A percentile compares a stretch with the other conserved stretches of the same genome.
Evolutionary conservation across 1,140 invertebrate genomes (phyloP).

Genomic region (Cherax destructor): DNA sequence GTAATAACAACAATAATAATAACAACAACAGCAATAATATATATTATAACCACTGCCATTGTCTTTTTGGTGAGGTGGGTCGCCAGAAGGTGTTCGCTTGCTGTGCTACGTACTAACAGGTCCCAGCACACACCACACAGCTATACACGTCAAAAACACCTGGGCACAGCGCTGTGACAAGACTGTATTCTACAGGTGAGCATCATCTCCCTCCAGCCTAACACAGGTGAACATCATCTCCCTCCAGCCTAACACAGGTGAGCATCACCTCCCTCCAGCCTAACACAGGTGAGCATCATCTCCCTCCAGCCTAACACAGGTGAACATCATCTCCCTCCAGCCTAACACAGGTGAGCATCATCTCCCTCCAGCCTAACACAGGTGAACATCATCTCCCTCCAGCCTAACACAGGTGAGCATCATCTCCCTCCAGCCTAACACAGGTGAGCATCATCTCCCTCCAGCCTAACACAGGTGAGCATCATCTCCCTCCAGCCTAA

Average conservation of each 20-base stretch:
- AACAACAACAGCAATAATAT: too few relatives aligned
- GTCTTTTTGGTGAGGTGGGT: background rate
- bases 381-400: too few relatives aligned
- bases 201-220: too few relatives aligned
- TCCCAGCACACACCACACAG: constrained; percentile 35
- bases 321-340: too few relatives aligned
- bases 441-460: too few relatives aligned
- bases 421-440: too few relatives aligned
- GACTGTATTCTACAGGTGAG: constrained; percentile 49
- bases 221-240: constrained; percentile 16
- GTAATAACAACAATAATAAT: too few relatives aligned
- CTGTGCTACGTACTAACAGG: constrained; percentile 52
- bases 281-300: too few relatives aligned
- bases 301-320: constrained; percentile 3
- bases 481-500: too few relatives aligned
- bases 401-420: constrained; percentile 3
- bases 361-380: background rate
- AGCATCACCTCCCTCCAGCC: too few relatives aligned
- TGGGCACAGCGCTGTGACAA: constrained; percentile 53
- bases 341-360: constrained; percentile 11
- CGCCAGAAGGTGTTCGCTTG: background rate
- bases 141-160: constrained; percentile 40
- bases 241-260: constrained; percentile 39
- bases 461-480: constrained; percentile 3
- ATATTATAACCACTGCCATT: too few relatives aligned